Evolutionary conservation across 2,888 invertebrate species (phyloP).

Genomic region (Dusona sp.): DNA sequence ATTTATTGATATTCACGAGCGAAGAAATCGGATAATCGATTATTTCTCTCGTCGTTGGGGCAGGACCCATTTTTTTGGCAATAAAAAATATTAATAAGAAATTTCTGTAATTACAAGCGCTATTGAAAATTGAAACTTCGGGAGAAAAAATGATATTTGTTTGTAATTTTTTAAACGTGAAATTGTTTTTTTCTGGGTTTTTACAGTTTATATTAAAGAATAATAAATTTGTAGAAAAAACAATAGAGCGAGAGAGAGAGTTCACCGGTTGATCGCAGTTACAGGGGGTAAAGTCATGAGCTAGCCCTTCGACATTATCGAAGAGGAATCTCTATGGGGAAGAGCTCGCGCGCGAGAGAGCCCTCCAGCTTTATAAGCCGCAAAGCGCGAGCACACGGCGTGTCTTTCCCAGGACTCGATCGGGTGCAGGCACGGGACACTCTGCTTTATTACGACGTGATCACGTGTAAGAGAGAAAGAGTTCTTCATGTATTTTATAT

Average conservation of each 20-base stretch:
- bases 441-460: conserved; percentile 77
- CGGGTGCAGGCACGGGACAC: conserved; percentile 72
- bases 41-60: not conserved
- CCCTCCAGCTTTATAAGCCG: conserved; percentile 72
- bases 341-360: conserved; percentile 52
- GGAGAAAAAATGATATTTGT: not conserved
- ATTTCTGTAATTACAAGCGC: too few species aligned
- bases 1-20: not conserved
- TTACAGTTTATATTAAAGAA: not conserved
- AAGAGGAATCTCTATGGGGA: conserved; percentile 74
- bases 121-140: not conserved
- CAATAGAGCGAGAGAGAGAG: conserved; percentile 30
- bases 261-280: conserved; percentile 33
- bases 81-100: not conserved
- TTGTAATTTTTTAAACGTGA: not conserved
- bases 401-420: conserved; percentile 75
- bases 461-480: conserved; percentile 73
- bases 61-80: not conserved
- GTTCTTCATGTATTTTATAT: not conserved
- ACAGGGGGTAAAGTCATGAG: conserved; percentile 64
- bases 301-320: conserved; percentile 76
- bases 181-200: not conserved
- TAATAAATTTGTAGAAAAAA: not conserved
- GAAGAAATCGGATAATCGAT: not conserved
- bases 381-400: conserved; percentile 60